Percentiles rank a stretch among this genome's conserved stretches.
Conservation (phyloP, 2,888 invertebrate genomes). For the Pilophorus perplexus region DNA sequence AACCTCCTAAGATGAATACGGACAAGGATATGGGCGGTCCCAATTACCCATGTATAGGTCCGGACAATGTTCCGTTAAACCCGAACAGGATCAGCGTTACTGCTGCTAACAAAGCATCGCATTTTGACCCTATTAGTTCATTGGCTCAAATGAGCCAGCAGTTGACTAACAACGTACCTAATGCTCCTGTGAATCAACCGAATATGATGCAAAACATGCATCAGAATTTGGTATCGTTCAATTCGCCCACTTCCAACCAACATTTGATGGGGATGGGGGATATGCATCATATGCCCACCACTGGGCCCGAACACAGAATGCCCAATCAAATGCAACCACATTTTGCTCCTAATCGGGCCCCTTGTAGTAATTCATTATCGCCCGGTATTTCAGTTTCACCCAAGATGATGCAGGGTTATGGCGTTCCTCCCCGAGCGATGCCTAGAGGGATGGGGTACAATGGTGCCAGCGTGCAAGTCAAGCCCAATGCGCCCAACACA, state of each 20-base stretch:
- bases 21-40: slow-evolving; percentile 44
- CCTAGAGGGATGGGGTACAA: slow-evolving; percentile 61
- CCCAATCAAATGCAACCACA: slow-evolving; percentile 45
- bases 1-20: slow-evolving; percentile 41
- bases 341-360: slow-evolving; percentile 41
- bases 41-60: slow-evolving; percentile 48
- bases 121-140: slow-evolving; percentile 90
- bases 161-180: slow-evolving; percentile 72
- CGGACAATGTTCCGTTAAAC: slow-evolving; percentile 53
- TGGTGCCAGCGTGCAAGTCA: slow-evolving; percentile 79
- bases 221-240: slow-evolving; percentile 59
- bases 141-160: slow-evolving; percentile 94
- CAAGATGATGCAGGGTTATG: slow-evolving; percentile 53
- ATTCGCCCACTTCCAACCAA: slow-evolving; percentile 56
- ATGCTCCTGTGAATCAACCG: slow-evolving; percentile 60
- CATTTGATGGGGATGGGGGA: slow-evolving; percentile 54
- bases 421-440: slow-evolving; percentile 44
- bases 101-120: slow-evolving; percentile 56
- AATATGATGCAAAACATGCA: slow-evolving; percentile 52
- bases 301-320: slow-evolving; percentile 45
- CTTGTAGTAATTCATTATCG: slow-evolving; percentile 47
- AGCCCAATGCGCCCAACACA: slow-evolving; percentile 94
- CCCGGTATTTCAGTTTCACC: slow-evolving; percentile 50
- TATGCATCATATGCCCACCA: slow-evolving; percentile 49
- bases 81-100: slow-evolving; percentile 51